Base-by-base conservation (phyloP, 2,113 vertebrate genomes). In the Orthochromis indermauri region DNA sequence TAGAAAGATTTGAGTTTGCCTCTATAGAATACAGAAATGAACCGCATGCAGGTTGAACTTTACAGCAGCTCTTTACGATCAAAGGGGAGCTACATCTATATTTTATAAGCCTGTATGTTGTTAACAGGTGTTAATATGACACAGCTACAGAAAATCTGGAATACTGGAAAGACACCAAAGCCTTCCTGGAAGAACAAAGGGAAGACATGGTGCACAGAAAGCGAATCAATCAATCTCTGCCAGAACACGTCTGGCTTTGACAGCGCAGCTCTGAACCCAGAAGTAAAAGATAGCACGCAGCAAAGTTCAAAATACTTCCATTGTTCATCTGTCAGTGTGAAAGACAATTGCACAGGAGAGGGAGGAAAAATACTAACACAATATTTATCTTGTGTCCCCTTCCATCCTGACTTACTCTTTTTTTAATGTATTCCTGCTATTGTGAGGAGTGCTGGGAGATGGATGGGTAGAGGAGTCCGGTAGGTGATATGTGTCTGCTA, bases 291-390 rank as follows among this genome's bases (percentile, higher is more conserved):
- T 91, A 92, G 92, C 90, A 85, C 5, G 83, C 93, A 88, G 89
- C 90, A 93, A 93, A 96, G 95, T 96, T 96, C 94, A 96, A 94
- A 96, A 96, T 93, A 90, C 93, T 95, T 93, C 54, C 87, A 96
- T 95, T 96, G 95, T 96, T 96, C 96, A 95, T 94, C 92, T 95
- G 95, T 96, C 96, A 96, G 80, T 51, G 73, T 59, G 90, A 88
- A 73, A 92, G 93, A 95, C 94, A 95, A 95, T 92, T 90, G 91
- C 90, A 89, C 63, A 47, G 47, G 89, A 89, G 88, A 86, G 89
- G 86, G 90, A 90, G 91, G 89, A 82, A 88, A 90, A 92, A 91
- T 86, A 85, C 93, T 88, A 93, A 94, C 90, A 93, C 93, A 94
- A 95, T 96, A 95, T 96, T 96, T 96, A 96, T 96, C 95, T 96